Conservation (phyloP, 2,113 vertebrate genomes). For the Protobothrops flavoviridis region DNA sequence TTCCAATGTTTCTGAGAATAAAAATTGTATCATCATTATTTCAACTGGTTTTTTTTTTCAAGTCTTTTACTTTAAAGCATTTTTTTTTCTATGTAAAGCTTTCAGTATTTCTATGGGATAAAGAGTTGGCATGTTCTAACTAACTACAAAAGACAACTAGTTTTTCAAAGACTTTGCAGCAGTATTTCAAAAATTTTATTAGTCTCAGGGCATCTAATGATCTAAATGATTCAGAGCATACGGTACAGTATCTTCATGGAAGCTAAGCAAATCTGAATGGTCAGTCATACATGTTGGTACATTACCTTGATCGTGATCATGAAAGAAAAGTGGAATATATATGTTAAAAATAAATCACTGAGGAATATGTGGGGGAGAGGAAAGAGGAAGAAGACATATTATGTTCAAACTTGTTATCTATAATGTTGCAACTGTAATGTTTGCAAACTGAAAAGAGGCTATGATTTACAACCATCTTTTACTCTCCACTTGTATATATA, state of each 20-base stretch:
- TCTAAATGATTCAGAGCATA: neutral
- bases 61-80: neutral
- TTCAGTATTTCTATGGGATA: neutral
- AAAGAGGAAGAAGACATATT: neutral
- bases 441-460: neutral
- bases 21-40: neutral
- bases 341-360: neutral
- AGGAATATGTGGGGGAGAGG: neutral
- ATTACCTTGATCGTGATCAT: neutral
- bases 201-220: neutral
- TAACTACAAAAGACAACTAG: neutral
- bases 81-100: neutral
- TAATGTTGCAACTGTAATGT: neutral
- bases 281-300: neutral
- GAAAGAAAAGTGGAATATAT: neutral
- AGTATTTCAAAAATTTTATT: neutral
- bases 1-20: conserved; percentile 25
- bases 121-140: neutral
- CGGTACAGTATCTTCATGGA: neutral
- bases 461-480: neutral
- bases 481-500: neutral
- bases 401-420: neutral
- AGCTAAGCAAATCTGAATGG: neutral
- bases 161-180: neutral
- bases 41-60: neutral